Percentiles rank a stretch among this genome's conserved stretches.
phyloP scores from a whole-genome alignment of 2,888 invertebrate genomes.

The Stictocephala bisonia region DNA sequence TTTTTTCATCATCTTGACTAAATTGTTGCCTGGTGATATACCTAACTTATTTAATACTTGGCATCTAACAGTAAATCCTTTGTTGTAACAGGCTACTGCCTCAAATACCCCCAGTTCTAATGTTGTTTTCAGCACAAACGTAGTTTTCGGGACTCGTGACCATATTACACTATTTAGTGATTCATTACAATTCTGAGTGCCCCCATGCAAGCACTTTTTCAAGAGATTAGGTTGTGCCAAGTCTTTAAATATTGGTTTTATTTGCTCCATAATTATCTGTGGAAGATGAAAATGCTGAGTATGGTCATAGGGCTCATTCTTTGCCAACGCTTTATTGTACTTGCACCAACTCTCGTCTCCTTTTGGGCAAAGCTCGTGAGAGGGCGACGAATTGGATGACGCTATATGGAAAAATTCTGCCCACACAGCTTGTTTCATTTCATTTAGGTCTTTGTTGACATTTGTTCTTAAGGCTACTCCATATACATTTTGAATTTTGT shows the following conservation, averaged over 20 bases:
- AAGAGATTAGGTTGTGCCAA: constrained; percentile 12
- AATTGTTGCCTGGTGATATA: constrained; percentile 28
- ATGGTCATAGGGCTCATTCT: constrained; percentile 10
- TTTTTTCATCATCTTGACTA: constrained; percentile 32
- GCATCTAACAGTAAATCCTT: constrained; percentile 26
- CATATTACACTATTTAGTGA: constrained; percentile 25
- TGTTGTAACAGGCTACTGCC: constrained; percentile 10
- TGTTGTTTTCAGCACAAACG: background rate
- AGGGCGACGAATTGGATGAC: constrained; percentile 56
- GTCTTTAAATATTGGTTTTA: constrained; percentile 16
- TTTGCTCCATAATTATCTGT: too few species aligned
- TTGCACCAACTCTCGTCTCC: too few species aligned
- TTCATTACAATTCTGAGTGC: constrained; percentile 36
- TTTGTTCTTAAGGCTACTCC: constrained; percentile 57
- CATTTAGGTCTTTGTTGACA: constrained; percentile 51
- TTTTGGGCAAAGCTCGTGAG: constrained; percentile 55
- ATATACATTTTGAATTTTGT: constrained; percentile 57
- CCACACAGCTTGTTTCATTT: constrained; percentile 58
- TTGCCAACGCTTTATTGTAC: constrained; percentile 45
- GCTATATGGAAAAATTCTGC: constrained; percentile 56
- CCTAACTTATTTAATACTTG: background rate
- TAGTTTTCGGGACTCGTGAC: constrained; percentile 23
- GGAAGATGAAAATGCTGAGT: too few species aligned
- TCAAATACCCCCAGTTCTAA: background rate
- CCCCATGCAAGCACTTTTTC: constrained; percentile 28